Conservation (phyloP, 1,140 invertebrate species). For the Anastrepha obliqua region DNA sequence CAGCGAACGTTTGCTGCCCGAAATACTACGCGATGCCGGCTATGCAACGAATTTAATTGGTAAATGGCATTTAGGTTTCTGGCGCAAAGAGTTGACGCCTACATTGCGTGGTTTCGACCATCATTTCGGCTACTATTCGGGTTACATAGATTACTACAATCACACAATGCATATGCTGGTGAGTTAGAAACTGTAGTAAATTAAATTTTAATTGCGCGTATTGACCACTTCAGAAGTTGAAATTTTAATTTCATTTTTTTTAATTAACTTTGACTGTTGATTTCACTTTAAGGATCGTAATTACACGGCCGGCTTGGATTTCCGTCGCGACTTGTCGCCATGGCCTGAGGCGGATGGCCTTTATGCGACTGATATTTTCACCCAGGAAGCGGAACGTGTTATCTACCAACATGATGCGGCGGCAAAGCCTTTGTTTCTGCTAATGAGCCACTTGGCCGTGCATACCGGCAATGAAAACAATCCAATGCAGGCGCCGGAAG, state of each 20-base stretch:
- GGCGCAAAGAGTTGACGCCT: conserved; percentile 83
- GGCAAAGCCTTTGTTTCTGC: conserved; percentile 83
- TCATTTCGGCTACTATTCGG: conserved; percentile 89
- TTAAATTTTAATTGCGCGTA: neutral
- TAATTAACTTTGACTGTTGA: neutral
- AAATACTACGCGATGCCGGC: conserved; percentile 84
- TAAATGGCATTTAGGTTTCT: conserved; percentile 92
- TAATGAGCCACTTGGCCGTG: conserved; percentile 86
- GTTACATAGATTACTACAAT: conserved; percentile 89
- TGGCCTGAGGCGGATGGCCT: conserved; percentile 78
- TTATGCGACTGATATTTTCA: conserved; percentile 88
- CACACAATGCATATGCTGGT: conserved; percentile 80
- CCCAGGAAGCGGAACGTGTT: conserved; percentile 81
- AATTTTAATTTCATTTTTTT: conserved; percentile 2
- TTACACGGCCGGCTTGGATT: conserved; percentile 79
- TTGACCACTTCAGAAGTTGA: neutral
- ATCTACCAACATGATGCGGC: conserved; percentile 80
- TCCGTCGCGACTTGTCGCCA: conserved; percentile 79
- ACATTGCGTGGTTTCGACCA: conserved; percentile 87
- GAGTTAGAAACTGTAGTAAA: conserved; percentile 57
- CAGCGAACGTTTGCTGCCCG: conserved; percentile 83
- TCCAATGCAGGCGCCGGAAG: conserved; percentile 85
- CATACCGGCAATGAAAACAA: conserved; percentile 84
- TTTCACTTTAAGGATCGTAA: conserved; percentile 58
- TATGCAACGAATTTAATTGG: conserved; percentile 90